A percentile compares a stretch with the other conserved stretches of the same genome.
Conservation (phyloP, 2,797 vertebrate species). For the Gallinago stenura region DNA sequence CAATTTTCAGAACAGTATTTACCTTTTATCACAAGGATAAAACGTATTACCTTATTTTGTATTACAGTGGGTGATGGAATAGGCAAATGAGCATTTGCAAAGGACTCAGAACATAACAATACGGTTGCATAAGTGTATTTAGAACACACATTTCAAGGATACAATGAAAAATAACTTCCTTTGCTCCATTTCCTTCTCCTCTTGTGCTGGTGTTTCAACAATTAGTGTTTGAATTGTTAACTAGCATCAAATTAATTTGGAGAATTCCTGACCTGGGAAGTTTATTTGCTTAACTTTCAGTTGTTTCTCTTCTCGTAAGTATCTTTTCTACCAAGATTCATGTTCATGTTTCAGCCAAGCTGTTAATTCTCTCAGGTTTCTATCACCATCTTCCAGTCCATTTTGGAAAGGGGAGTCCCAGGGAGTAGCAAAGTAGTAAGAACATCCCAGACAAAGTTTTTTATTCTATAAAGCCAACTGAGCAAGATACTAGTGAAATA, state of each 20-base stretch:
- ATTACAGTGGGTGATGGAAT: neutral
- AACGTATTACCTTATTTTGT: neutral
- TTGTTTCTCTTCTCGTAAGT: neutral
- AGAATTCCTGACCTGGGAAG: neutral
- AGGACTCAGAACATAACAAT: rapidly evolving
- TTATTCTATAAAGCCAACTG: neutral
- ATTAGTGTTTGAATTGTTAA: neutral
- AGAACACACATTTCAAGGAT: neutral
- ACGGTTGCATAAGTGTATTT: neutral
- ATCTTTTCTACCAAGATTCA: neutral
- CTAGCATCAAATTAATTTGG: neutral
- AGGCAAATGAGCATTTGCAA: neutral
- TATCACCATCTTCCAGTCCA: neutral
- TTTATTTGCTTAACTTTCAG: neutral
- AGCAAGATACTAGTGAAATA: neutral
- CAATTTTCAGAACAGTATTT: neutral
- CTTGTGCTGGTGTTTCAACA: neutral
- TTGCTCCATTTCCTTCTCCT: neutral
- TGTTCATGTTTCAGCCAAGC: neutral
- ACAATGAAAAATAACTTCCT: neutral
- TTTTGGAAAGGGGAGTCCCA: neutral
- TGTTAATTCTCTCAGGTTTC: neutral
- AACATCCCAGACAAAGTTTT: neutral
- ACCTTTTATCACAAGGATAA: neutral
- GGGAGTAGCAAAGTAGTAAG: neutral